Evolutionary conservation across 2,888 invertebrate genomes (phyloP).

Genomic region (Brenthis ino): DNA sequence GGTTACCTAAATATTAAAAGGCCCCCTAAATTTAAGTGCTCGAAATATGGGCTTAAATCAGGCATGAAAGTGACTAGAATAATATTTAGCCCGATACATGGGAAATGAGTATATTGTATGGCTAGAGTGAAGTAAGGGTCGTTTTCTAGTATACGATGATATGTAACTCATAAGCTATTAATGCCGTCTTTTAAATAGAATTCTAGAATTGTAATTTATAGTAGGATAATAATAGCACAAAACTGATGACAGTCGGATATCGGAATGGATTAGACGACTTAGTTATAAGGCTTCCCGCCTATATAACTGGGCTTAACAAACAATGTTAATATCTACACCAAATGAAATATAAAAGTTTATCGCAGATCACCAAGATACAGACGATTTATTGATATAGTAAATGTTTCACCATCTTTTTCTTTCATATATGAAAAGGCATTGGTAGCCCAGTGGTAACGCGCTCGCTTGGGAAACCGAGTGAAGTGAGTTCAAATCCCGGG

Average conservation of each 20-base stretch:
- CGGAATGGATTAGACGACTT: slow-evolving; percentile 11
- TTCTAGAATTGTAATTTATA: slow-evolving; percentile 13
- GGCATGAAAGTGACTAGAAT: too few relatives aligned
- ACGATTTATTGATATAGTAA: too few relatives aligned
- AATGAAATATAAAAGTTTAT: slow-evolving; percentile 9
- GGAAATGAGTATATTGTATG: too few relatives aligned
- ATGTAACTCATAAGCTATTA: background rate
- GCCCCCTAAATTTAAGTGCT: too few relatives aligned
- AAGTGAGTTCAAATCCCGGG: too few relatives aligned
- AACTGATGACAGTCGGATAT: slow-evolving; percentile 22
- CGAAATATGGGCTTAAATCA: too few relatives aligned
- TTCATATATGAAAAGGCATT: too few relatives aligned
- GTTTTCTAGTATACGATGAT: background rate
- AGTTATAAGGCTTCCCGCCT: slow-evolving; percentile 18
- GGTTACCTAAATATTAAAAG: too few relatives aligned
- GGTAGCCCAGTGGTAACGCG: too few relatives aligned
- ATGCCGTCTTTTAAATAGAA: slow-evolving; percentile 5
- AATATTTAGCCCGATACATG: too few relatives aligned
- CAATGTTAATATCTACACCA: slow-evolving; percentile 7
- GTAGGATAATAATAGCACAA: slow-evolving; percentile 23
- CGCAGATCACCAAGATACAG: background rate
- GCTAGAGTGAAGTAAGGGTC: background rate
- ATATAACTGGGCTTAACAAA: slow-evolving; percentile 7
- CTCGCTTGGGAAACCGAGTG: too few relatives aligned
- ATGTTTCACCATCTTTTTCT: too few relatives aligned